Conservation (phyloP, 2,888 invertebrate genomes). For the Cryptus armator region DNA sequence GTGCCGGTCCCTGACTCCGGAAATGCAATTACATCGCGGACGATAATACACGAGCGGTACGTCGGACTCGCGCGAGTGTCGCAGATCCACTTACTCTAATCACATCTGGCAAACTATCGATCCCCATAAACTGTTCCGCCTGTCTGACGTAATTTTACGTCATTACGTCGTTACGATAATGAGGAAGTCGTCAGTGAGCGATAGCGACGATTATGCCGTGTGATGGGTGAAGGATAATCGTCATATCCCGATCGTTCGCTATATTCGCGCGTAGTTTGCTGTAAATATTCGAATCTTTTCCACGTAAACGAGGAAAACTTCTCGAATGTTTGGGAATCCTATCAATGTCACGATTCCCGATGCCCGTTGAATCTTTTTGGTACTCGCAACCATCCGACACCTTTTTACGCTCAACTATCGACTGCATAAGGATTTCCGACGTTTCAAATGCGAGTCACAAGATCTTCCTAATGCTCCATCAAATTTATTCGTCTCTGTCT, state of each 20-base stretch:
- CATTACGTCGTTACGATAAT: conserved; percentile 74
- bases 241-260: not conserved
- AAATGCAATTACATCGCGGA: conserved; percentile 22
- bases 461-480: not conserved
- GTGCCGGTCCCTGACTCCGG: not conserved
- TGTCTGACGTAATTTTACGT: conserved; percentile 62
- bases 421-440: not conserved
- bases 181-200: conserved; percentile 60
- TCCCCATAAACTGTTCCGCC: conserved; percentile 69
- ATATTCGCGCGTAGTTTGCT: not conserved
- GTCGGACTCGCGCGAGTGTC: conserved; percentile 51
- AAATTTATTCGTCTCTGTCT: not conserved
- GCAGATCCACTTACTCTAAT: conserved; percentile 72
- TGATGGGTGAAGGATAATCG: not conserved
- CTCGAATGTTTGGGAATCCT: not conserved
- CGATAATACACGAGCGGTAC: conserved; percentile 21
- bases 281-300: conserved; percentile 4
- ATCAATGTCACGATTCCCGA: not conserved
- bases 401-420: not conserved
- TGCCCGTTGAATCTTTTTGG: not conserved
- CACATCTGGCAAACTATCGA: conserved; percentile 75
- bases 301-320: not conserved
- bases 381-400: not conserved
- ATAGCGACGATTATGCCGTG: not conserved
- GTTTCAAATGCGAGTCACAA: not conserved